Percentiles rank a stretch among this genome's conserved stretches.
Evolutionary conservation across 2,888 invertebrate species (phyloP).

Genomic region (Ametastegia equiseti): DNA sequence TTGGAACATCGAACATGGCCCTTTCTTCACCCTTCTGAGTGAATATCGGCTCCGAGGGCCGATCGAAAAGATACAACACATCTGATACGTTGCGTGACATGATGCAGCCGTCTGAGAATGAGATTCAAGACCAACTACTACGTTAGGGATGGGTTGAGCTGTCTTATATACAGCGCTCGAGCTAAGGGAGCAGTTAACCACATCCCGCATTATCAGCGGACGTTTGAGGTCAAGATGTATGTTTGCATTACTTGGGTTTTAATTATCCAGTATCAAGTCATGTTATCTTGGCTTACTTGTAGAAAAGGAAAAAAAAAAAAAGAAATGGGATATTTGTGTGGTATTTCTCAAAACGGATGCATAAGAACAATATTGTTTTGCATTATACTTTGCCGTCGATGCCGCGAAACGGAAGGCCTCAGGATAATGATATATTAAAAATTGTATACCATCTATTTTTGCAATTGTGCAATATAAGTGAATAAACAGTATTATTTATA

Average conservation of each 20-base stretch:
- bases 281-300: conserved; percentile 6
- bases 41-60: conserved; percentile 39
- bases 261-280: neutral
- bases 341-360: neutral
- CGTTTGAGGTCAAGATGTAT: neutral
- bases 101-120: neutral
- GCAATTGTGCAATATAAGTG: neutral
- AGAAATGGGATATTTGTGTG: neutral
- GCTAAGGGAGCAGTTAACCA: neutral
- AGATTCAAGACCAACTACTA: neutral
- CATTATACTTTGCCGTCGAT: neutral
- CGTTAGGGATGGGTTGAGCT: neutral
- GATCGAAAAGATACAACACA: conserved; percentile 47
- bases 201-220: neutral
- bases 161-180: conserved; percentile 30
- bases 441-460: neutral
- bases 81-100: conserved; percentile 45
- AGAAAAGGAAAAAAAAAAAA: neutral
- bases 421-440: neutral
- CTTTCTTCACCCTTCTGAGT: conserved; percentile 20
- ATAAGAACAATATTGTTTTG: neutral
- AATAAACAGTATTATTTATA: neutral
- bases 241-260: neutral
- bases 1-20: conserved; percentile 34
- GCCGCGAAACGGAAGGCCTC: too few relatives aligned